phyloP scores from a whole-genome alignment of 2,888 invertebrate genomes.

The Alcis repandata region DNA sequence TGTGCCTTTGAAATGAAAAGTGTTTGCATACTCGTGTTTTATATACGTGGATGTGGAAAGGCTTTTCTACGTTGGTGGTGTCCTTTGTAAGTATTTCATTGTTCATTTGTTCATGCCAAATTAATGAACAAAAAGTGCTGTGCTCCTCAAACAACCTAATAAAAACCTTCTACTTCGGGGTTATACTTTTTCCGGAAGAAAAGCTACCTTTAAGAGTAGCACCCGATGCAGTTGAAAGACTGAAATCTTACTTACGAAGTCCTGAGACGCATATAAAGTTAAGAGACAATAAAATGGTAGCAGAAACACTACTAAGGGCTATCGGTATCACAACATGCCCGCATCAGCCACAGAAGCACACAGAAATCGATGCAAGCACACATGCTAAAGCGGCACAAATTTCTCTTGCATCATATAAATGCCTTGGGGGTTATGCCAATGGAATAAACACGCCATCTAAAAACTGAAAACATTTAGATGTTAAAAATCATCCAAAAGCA shows the following conservation, averaged over 20 bases:
- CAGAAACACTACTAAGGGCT: constrained; percentile 51
- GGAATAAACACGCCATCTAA: constrained; percentile 59
- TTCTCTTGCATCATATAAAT: constrained; percentile 47
- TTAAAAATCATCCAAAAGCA: constrained; percentile 50
- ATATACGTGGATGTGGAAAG: constrained; percentile 22
- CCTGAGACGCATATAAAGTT: constrained; percentile 64
- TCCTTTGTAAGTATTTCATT: constrained; percentile 25
- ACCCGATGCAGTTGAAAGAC: constrained; percentile 43
- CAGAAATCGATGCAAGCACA: constrained; percentile 50
- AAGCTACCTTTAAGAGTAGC: constrained; percentile 16
- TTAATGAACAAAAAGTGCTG: constrained; percentile 24
- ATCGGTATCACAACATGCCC: constrained; percentile 43
- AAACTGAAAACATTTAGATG: constrained; percentile 54
- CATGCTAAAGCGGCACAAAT: constrained; percentile 60
- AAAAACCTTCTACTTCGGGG: constrained; percentile 18
- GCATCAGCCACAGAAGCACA: constrained; percentile 57
- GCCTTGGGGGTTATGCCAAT: constrained; percentile 52
- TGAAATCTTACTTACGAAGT: constrained; percentile 60
- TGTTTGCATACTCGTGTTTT: constrained; percentile 26
- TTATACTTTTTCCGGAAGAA: constrained; percentile 13
- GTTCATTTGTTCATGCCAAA: constrained; percentile 17
- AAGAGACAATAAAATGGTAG: constrained; percentile 51
- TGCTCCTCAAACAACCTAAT: constrained; percentile 21
- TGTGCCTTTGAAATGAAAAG: constrained; percentile 18
- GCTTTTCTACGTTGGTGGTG: constrained; percentile 20